Conservation (phyloP, 2,113 vertebrate species). For the Notothenia coriiceps region DNA sequence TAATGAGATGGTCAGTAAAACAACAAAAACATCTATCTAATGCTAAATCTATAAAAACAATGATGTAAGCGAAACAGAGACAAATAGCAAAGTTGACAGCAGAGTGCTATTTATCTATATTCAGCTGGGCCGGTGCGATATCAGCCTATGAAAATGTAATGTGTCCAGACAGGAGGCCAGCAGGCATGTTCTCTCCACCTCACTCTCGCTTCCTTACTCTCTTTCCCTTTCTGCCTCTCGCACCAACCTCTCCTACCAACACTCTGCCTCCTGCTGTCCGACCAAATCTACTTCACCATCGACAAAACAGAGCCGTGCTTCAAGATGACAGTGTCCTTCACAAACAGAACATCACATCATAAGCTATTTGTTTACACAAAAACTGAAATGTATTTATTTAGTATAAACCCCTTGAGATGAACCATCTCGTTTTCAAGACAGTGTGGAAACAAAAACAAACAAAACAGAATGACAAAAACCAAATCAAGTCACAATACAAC, state of each 20-base stretch:
- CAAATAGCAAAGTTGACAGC: slow-evolving; percentile 63
- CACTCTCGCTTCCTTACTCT: slow-evolving; percentile 25
- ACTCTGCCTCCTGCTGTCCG: slow-evolving; percentile 37
- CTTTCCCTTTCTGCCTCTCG: slow-evolving; percentile 27
- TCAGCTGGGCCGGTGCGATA: slow-evolving; percentile 51
- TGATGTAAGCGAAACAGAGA: slow-evolving; percentile 54
- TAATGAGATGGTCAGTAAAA: slow-evolving; percentile 35
- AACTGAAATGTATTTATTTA: too few species aligned
- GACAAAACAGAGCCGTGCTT: slow-evolving; percentile 10
- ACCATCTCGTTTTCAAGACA: too few species aligned
- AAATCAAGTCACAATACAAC: too few species aligned
- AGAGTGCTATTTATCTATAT: slow-evolving; percentile 59
- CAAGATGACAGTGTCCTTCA: slow-evolving; percentile 36
- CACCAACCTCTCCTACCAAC: slow-evolving; percentile 14
- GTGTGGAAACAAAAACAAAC: too few species aligned
- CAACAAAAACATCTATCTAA: slow-evolving; percentile 32
- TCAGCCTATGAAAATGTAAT: slow-evolving; percentile 69
- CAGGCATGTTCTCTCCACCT: slow-evolving; percentile 71
- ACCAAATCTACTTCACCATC: slow-evolving; percentile 40
- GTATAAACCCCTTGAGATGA: too few species aligned
- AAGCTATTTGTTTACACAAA: slow-evolving; percentile 25
- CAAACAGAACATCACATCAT: slow-evolving; percentile 9
- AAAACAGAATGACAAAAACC: too few species aligned
- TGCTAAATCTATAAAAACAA: slow-evolving; percentile 46
- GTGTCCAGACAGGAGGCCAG: slow-evolving; percentile 78